Percentiles rank a stretch among this genome's conserved stretches.
Evolutionary conservation across 2,888 invertebrate species (phyloP).

Genomic region (Agonopterix subpropinquella): DNA sequence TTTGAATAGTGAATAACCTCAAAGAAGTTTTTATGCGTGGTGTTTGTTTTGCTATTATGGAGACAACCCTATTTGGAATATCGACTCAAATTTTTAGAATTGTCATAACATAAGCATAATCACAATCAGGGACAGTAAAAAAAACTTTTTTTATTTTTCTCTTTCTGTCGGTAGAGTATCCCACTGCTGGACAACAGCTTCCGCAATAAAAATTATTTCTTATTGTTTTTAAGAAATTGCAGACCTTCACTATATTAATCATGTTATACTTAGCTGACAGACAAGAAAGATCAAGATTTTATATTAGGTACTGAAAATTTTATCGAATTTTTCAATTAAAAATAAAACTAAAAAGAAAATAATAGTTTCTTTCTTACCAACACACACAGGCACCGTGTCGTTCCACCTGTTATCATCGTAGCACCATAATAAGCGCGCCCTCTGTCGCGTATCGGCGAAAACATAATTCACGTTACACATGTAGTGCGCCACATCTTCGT

Average conservation of each 20-base stretch:
- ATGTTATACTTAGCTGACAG: too few relatives aligned
- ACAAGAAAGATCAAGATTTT: too few relatives aligned
- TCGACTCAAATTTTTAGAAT: too few relatives aligned
- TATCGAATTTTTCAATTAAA: neutral
- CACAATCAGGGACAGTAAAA: too few relatives aligned
- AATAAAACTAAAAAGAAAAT: neutral
- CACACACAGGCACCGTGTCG: constrained; percentile 75
- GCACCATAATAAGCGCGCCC: constrained; percentile 78
- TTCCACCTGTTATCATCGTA: constrained; percentile 80
- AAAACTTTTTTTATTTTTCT: too few relatives aligned
- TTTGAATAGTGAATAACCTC: constrained; percentile 28
- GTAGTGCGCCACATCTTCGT: constrained; percentile 79
- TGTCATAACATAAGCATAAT: too few relatives aligned
- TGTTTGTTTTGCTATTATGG: constrained; percentile 38
- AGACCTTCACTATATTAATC: too few relatives aligned
- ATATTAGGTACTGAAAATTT: too few relatives aligned
- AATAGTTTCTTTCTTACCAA: constrained; percentile 68
- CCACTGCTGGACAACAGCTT: too few relatives aligned
- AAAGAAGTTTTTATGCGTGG: constrained; percentile 44
- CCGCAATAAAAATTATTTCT: too few relatives aligned
- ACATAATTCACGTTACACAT: constrained; percentile 81
- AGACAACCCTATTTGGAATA: constrained; percentile 16
- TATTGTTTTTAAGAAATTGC: too few relatives aligned
- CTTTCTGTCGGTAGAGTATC: too few relatives aligned
- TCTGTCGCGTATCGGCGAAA: constrained; percentile 80